Conservation (phyloP, 2,113 vertebrate species). For the Glaucomys volans region DNA sequence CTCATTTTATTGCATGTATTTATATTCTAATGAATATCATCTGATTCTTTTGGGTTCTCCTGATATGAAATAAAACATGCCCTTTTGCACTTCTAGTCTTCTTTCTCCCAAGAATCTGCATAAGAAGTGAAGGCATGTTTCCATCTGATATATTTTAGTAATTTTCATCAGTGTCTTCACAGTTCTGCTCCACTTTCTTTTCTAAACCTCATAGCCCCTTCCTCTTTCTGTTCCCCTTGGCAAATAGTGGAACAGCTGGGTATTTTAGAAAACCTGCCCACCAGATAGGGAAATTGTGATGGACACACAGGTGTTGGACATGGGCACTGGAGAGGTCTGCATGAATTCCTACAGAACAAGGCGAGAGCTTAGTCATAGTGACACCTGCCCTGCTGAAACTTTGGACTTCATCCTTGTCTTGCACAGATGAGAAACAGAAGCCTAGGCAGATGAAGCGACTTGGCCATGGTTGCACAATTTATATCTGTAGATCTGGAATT, state of each 20-base stretch:
- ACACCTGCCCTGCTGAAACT: not conserved
- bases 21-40: conserved; percentile 85
- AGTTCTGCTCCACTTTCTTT: not conserved
- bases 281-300: too few species aligned
- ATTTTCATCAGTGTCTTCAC: conserved; percentile 68
- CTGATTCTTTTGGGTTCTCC: conserved; percentile 83
- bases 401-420: not conserved
- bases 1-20: conserved; percentile 80
- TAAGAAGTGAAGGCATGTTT: conserved; percentile 71
- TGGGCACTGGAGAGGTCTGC: fast-evolving
- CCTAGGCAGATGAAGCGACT: not conserved
- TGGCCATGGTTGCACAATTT: not conserved
- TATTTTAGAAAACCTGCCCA: not conserved
- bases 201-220: not conserved
- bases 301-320: fast-evolving
- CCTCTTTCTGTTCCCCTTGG: not conserved
- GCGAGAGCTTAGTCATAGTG: fast-evolving
- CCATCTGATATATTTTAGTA: conserved; percentile 73
- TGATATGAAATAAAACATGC: conserved; percentile 78
- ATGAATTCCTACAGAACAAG: not conserved
- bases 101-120: conserved; percentile 76
- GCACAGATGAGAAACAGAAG: not conserved
- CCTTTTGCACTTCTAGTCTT: not conserved
- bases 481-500: not conserved
- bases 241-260: not conserved